phyloP scores from a whole-genome alignment of 2,113 vertebrate species.

The Lasiurus cinereus region DNA sequence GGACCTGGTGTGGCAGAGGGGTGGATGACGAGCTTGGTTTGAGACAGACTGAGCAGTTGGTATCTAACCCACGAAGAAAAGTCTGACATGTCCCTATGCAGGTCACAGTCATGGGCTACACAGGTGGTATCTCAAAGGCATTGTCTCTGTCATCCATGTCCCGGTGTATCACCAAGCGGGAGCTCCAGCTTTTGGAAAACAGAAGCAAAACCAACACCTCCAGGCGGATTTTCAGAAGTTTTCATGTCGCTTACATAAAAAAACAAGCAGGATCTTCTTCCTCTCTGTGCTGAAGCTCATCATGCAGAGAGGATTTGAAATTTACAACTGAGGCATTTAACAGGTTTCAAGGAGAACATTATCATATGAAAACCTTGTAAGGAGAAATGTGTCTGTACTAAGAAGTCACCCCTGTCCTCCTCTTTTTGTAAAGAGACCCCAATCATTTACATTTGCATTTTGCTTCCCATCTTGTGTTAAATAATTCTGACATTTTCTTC shows the following conservation, averaged over 20 bases:
- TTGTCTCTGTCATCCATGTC: neutral
- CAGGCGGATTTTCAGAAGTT: slow-evolving; percentile 82
- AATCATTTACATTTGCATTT: slow-evolving; percentile 86
- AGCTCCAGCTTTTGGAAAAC: slow-evolving; percentile 71
- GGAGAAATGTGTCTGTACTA: slow-evolving; percentile 85
- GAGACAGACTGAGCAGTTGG: neutral
- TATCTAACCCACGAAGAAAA: neutral
- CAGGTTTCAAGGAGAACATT: slow-evolving; percentile 86
- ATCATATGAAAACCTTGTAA: slow-evolving; percentile 88
- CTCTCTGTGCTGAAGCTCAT: slow-evolving; percentile 81
- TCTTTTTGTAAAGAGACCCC: slow-evolving; percentile 83
- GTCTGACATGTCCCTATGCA: neutral
- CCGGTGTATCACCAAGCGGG: slow-evolving; percentile 22
- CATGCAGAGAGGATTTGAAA: slow-evolving; percentile 85
- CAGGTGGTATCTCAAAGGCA: neutral
- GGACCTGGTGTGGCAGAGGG: neutral
- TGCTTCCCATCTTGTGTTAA: slow-evolving; percentile 81
- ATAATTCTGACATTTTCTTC: slow-evolving; percentile 85
- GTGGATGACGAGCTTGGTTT: neutral
- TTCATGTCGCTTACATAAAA: slow-evolving; percentile 79
- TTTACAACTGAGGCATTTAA: slow-evolving; percentile 85
- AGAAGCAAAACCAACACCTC: slow-evolving; percentile 77
- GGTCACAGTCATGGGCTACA: no score
- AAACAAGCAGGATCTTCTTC: slow-evolving; percentile 80
- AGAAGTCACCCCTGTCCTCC: slow-evolving; percentile 81